phyloP scores from a whole-genome alignment of 2,888 invertebrate genomes.

The Euproctis similis region DNA sequence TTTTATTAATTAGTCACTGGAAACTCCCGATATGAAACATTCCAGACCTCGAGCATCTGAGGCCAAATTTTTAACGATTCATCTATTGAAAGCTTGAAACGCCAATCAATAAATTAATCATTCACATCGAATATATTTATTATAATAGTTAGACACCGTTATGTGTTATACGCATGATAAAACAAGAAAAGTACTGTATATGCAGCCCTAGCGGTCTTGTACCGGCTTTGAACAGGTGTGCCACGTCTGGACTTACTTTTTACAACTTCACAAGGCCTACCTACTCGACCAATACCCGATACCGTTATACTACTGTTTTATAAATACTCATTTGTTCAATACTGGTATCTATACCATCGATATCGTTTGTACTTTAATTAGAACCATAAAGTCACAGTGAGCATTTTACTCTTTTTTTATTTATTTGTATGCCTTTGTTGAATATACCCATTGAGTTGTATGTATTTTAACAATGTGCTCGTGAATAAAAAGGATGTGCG shows the following conservation, averaged over 20 bases:
- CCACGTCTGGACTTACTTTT: conserved; percentile 5
- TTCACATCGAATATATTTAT: too few relatives aligned
- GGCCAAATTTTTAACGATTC: too few relatives aligned
- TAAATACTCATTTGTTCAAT: too few relatives aligned
- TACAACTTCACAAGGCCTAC: too few relatives aligned
- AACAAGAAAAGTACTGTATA: conserved; percentile 15
- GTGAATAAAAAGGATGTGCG: conserved; percentile 1
- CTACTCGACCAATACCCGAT: too few relatives aligned
- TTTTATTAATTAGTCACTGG: too few relatives aligned
- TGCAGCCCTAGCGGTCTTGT: conserved; percentile 16
- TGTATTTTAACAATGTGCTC: conserved; percentile 2
- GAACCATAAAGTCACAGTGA: conserved; percentile 6
- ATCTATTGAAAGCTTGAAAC: too few relatives aligned
- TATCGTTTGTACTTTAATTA: conserved; percentile 3
- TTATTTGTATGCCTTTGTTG: conserved; percentile 4
- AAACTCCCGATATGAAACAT: too few relatives aligned
- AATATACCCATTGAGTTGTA: conserved; percentile 5
- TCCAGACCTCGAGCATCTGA: too few relatives aligned
- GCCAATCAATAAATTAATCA: too few relatives aligned
- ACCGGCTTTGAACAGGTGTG: conserved; percentile 17
- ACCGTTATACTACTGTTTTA: background rate
- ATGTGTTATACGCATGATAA: conserved; percentile 15
- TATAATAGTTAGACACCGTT: too few relatives aligned
- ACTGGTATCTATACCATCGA: background rate
- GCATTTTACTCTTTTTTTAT: conserved; percentile 1